Conservation (phyloP, 1,140 invertebrate species). For the Dermatophagoides farinae region DNA sequence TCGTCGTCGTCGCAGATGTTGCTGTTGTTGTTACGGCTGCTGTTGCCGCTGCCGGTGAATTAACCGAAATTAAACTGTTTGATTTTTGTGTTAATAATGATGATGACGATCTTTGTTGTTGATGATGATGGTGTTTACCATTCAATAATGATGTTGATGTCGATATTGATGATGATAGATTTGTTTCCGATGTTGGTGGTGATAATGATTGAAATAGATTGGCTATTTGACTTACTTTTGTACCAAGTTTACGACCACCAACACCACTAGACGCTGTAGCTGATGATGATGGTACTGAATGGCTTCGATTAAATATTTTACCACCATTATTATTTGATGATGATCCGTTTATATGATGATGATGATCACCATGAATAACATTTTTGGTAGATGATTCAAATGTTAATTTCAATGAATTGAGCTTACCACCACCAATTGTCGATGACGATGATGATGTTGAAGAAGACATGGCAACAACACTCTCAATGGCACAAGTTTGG, state of each 20-base stretch:
- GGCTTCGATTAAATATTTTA: neutral
- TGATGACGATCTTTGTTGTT: no score
- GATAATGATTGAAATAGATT: slow-evolving; percentile 17
- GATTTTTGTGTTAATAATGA: no score
- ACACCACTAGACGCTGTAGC: neutral
- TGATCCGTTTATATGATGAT: no score
- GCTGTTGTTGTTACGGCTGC: neutral
- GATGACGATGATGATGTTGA: neutral
- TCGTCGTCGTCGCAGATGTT: neutral
- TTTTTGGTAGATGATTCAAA: neutral
- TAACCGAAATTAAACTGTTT: slow-evolving; percentile 2
- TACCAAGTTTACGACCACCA: slow-evolving; percentile 15
- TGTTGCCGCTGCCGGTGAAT: neutral
- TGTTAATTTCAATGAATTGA: neutral
- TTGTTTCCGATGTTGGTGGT: slow-evolving; percentile 2
- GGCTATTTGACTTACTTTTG: slow-evolving; percentile 21
- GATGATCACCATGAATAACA: neutral
- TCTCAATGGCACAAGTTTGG: no score
- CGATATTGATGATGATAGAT: neutral
- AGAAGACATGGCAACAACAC: no score
- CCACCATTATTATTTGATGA: neutral
- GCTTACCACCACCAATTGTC: neutral
- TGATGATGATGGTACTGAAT: neutral
- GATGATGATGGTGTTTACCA: neutral
- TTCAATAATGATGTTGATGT: neutral